Conservation (phyloP, 2,113 vertebrate species). For the Xiphophorus maculatus region DNA sequence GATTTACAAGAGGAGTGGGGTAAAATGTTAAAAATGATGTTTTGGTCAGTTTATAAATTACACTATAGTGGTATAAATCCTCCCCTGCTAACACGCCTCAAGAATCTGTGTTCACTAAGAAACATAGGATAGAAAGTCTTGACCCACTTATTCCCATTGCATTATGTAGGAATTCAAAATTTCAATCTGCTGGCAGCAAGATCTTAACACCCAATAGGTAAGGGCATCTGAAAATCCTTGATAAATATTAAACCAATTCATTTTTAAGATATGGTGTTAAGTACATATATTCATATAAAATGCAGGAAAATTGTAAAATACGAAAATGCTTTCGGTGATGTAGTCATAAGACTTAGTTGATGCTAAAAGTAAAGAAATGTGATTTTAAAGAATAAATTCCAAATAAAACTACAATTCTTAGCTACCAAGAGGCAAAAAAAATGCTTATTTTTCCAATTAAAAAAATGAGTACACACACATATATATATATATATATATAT, state of each 20-base stretch:
- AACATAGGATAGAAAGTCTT: neutral
- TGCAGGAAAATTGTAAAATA: neutral
- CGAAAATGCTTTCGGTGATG: neutral
- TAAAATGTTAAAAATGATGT: neutral
- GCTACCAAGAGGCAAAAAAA: no score
- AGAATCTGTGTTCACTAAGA: neutral
- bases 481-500: no score
- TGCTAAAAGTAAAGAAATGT: no score
- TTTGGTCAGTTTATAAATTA: neutral
- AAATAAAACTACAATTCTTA: no score
- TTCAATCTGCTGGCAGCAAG: neutral
- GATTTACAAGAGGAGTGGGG: no score
- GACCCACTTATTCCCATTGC: neutral
- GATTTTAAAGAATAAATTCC: no score
- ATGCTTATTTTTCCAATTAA: no score
- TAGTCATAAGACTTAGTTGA: neutral
- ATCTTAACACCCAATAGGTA: neutral
- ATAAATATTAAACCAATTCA: neutral
- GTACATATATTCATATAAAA: neutral
- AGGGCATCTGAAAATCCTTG: neutral
- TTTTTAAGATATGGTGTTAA: neutral
- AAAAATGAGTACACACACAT: no score
- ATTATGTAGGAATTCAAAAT: neutral
- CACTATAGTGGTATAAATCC: no score
- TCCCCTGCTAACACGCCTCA: no score